Conservation (phyloP, 1,140 invertebrate genomes). For the Zophobas morio region DNA sequence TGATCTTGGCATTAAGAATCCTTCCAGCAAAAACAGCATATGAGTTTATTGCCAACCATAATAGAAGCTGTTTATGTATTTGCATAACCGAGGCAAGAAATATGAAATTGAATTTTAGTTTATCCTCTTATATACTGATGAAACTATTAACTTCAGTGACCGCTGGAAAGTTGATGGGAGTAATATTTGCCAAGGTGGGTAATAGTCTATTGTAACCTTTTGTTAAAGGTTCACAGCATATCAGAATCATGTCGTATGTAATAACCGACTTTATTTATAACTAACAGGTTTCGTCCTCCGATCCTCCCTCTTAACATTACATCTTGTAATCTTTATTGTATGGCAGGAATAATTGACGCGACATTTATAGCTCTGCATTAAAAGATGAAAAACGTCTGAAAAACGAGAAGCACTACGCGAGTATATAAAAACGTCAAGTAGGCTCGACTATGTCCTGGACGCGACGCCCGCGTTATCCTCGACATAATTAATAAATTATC, state of each 20-base stretch:
- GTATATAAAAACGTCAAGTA: constrained; percentile 21
- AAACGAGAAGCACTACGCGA: constrained; percentile 29
- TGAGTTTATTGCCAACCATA: too few relatives aligned
- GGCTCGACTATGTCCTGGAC: not conserved
- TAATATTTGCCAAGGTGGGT: constrained; percentile 24
- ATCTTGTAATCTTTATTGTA: constrained; percentile 34
- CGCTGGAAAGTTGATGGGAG: not conserved
- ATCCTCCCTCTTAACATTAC: constrained; percentile 24
- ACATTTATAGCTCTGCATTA: constrained; percentile 29
- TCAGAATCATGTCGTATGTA: constrained; percentile 38
- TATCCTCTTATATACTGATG: too few relatives aligned
- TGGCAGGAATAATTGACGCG: constrained; percentile 39
- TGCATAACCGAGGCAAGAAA: too few relatives aligned
- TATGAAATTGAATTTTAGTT: too few relatives aligned
- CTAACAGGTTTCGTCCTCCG: constrained; percentile 28
- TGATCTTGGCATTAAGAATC: too few relatives aligned
- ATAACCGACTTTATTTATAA: constrained; percentile 40
- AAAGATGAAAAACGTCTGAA: constrained; percentile 34
- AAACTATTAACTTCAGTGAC: not conserved
- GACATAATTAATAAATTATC: constrained; percentile 29
- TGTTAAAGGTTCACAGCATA: constrained; percentile 35
- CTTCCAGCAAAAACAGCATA: too few relatives aligned
- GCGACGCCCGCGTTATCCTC: constrained; percentile 16
- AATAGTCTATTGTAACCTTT: constrained; percentile 36
- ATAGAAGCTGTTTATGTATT: too few relatives aligned